A percentile compares a stretch with the other conserved stretches of the same genome.
phyloP scores from a whole-genome alignment of 2,888 invertebrate species.

The Drosophila sordidula region DNA sequence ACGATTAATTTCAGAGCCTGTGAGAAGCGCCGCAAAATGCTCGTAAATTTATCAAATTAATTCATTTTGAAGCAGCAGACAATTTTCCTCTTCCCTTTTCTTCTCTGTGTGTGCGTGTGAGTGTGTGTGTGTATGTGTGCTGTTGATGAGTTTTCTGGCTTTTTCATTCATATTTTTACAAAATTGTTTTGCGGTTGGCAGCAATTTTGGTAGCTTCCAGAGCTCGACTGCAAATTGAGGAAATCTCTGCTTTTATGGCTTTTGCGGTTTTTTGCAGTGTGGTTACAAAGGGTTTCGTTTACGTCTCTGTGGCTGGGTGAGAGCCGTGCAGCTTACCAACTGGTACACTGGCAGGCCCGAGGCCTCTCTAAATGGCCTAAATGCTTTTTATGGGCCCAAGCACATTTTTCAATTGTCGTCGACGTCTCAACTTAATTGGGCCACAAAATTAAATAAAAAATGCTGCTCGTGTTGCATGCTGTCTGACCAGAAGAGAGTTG shows the following conservation, averaged over 20 bases:
- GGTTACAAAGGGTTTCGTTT: conserved; percentile 59
- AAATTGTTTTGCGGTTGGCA: conserved; percentile 74
- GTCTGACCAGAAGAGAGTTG: conserved; percentile 63
- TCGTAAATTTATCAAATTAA: conserved; percentile 64
- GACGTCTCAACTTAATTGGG: conserved; percentile 72
- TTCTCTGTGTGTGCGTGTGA: conserved; percentile 1
- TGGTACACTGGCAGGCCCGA: conserved; percentile 3
- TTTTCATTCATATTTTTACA: conserved; percentile 48
- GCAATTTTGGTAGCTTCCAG: conserved; percentile 47
- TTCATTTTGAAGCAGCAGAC: conserved; percentile 60
- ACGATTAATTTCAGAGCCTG: conserved; percentile 53
- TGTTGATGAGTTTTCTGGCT: conserved; percentile 51
- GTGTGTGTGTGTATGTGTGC: conserved; percentile 3
- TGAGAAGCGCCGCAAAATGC: conserved; percentile 20
- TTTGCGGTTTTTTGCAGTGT: conserved; percentile 65
- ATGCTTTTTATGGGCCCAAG: conserved; percentile 72
- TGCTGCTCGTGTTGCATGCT: conserved; percentile 64
- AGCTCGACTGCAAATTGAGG: conserved; percentile 47
- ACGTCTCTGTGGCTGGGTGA: conserved; percentile 41
- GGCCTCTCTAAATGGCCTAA: conserved; percentile 59
- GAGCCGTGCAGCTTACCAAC: conserved; percentile 32
- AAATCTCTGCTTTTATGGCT: conserved; percentile 71
- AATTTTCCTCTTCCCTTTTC: conserved; percentile 44
- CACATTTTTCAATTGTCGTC: conserved; percentile 71
- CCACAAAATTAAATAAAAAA: conserved; percentile 72